These are phyloP conservation scores for Smutsia temminckii DNA, from an alignment of 2,797 vertebrate species.

Conservation along the genomic window DNA sequence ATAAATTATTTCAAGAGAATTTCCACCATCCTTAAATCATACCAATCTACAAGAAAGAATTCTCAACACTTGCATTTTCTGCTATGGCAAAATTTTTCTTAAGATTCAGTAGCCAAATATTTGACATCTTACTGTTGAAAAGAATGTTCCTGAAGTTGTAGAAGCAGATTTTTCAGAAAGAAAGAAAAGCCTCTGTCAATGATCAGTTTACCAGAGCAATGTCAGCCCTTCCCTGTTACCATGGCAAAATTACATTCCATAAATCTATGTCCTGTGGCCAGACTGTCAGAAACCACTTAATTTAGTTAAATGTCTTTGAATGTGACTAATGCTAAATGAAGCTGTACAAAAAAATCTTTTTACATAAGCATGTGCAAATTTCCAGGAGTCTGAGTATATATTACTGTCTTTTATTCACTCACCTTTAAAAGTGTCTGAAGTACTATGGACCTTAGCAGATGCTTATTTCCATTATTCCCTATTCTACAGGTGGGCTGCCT, in stretches of 20 bases:
- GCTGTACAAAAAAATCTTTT: not conserved
- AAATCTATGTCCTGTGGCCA: slow-evolving; percentile 53
- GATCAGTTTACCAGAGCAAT: slow-evolving; percentile 16
- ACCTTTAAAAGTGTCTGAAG: slow-evolving; percentile 2
- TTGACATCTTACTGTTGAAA: slow-evolving; percentile 39
- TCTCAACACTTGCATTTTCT: slow-evolving; percentile 5
- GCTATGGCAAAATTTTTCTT: not conserved
- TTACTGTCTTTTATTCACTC: slow-evolving; percentile 8
- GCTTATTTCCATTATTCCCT: not conserved
- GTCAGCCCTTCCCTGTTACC: slow-evolving; percentile 54
- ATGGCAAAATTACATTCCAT: slow-evolving; percentile 61
- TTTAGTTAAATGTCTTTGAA: slow-evolving; percentile 38
- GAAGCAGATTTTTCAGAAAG: not conserved
- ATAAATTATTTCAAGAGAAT: slow-evolving; percentile 31
- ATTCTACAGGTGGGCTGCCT: not conserved
- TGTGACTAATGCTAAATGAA: slow-evolving; percentile 49
- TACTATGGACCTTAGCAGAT: not conserved
- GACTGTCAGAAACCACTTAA: slow-evolving; percentile 46
- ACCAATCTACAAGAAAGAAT: not conserved
- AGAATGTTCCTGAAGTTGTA: slow-evolving; percentile 58
- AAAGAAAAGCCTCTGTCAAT: slow-evolving; percentile 57
- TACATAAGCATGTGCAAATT: not conserved
- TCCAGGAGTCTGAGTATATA: not conserved
- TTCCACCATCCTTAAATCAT: not conserved
- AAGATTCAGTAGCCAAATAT: not conserved